phyloP scores from a whole-genome alignment of 2,888 invertebrate genomes.

The Limnephilus marmoratus region DNA sequence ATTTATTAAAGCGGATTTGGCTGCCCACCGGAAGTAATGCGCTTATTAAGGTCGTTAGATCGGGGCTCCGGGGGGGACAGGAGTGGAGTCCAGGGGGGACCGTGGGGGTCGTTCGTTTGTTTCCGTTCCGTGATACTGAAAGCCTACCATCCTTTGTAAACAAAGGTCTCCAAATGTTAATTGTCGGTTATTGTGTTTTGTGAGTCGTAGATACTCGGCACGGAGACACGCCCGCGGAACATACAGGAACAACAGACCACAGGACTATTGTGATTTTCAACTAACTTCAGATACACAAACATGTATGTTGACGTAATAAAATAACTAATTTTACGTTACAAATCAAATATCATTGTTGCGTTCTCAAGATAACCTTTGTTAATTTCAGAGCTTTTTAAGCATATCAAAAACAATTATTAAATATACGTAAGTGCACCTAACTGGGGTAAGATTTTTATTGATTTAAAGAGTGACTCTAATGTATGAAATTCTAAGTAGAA shows the following conservation, averaged over 20 bases:
- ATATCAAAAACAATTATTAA: neutral
- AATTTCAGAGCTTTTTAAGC: neutral
- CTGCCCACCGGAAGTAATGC: constrained; percentile 38
- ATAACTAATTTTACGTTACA: no score
- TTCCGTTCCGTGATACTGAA: constrained; percentile 18
- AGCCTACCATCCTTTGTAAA: constrained; percentile 24
- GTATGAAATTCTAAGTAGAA: no score
- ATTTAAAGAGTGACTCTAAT: no score
- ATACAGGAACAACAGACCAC: neutral
- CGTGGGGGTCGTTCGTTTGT: constrained; percentile 9
- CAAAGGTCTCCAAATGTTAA: constrained; percentile 34
- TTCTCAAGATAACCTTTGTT: neutral
- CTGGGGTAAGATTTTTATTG: no score
- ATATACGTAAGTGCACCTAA: no score
- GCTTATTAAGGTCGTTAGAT: constrained; percentile 43
- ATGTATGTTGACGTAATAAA: neutral
- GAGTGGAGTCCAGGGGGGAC: neutral
- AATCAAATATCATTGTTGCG: neutral
- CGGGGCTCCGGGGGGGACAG: neutral
- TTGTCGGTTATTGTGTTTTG: constrained; percentile 21
- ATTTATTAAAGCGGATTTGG: constrained; percentile 27
- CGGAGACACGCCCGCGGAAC: neutral
- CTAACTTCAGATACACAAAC: neutral
- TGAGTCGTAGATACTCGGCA: constrained; percentile 10
- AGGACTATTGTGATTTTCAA: neutral